These are phyloP conservation scores for Pachymerium ferrugineum DNA, from an alignment of 2,888 invertebrate genomes.

Conservation along the genomic window DNA sequence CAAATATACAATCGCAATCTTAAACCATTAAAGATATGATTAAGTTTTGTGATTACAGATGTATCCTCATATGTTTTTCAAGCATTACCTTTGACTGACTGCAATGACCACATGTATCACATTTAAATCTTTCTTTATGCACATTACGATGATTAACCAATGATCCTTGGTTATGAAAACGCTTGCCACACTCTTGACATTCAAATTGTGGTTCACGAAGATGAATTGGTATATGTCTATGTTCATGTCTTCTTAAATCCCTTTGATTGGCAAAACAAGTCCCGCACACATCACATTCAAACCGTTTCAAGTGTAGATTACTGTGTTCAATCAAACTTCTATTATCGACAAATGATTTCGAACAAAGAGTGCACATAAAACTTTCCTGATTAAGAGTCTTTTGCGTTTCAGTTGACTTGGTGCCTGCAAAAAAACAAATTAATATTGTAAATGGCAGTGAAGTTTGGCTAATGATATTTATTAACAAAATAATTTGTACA, in stretches of 20 bases:
- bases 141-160: background rate
- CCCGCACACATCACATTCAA: background rate
- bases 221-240: background rate
- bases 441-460: no score
- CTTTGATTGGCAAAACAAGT: background rate
- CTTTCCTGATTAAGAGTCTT: background rate
- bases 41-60: no score
- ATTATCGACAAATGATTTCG: background rate
- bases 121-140: background rate
- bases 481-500: no score
- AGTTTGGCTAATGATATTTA: no score
- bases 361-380: background rate
- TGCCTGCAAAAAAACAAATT: background rate
- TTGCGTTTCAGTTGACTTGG: background rate
- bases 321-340: background rate
- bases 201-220: background rate
- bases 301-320: background rate
- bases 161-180: background rate
- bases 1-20: no score
- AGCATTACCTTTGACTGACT: background rate
- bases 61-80: background rate
- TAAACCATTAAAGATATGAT: no score
- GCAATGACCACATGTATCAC: conserved; percentile 2
- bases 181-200: background rate
- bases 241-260: background rate